These are phyloP conservation scores for Colaptes auratus DNA, from an alignment of 2,113 vertebrate species.

Conservation along the genomic window DNA sequence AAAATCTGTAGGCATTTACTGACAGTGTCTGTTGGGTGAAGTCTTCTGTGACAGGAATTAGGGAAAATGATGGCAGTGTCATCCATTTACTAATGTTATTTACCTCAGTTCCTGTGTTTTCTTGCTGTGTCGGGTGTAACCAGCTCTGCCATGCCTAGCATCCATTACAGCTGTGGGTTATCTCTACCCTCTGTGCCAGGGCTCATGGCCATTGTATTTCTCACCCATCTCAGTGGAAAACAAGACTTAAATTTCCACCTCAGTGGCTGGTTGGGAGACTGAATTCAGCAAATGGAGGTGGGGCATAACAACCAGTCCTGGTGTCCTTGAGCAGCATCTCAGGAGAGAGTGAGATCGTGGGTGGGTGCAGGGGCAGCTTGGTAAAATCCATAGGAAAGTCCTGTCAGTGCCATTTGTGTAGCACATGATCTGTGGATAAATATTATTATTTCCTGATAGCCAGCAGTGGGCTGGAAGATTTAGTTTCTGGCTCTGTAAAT, in stretches of 20 bases:
- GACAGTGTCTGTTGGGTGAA: neutral
- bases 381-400: neutral
- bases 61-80: neutral
- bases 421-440: neutral
- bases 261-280: neutral
- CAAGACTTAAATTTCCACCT: neutral
- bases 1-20: neutral
- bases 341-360: neutral
- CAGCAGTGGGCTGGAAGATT: neutral
- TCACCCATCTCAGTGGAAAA: neutral
- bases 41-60: accelerated
- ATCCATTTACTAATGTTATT: neutral
- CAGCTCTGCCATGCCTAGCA: accelerated
- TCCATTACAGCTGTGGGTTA: too few species aligned
- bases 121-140: neutral
- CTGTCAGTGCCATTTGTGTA: neutral
- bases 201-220: neutral
- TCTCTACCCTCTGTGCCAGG: neutral
- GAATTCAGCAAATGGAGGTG: neutral
- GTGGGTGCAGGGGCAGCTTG: neutral
- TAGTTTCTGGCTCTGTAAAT: neutral
- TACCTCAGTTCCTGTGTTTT: neutral
- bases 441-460: neutral
- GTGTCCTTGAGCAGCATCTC: neutral
- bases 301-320: neutral